phyloP scores from a whole-genome alignment of 2,113 vertebrate genomes.

The Calonectris borealis region DNA sequence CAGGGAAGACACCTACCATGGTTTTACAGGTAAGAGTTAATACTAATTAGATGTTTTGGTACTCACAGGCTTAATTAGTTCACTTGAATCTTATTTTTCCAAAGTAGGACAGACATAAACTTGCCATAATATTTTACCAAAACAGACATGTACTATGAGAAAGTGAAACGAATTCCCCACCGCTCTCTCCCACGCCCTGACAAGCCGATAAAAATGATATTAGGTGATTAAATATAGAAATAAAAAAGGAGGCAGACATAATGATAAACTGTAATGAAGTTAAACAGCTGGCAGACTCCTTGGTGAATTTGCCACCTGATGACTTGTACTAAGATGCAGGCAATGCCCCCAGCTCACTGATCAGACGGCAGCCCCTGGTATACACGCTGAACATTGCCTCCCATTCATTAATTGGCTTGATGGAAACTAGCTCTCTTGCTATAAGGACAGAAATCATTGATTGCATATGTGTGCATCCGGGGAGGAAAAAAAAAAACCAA shows the following conservation, averaged over 20 bases:
- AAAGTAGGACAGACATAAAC: conserved; percentile 51
- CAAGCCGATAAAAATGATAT: conserved; percentile 73
- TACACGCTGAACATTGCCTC: conserved; percentile 17
- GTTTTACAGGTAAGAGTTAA: conserved; percentile 61
- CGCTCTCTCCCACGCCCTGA: conserved; percentile 52
- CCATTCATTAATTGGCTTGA: conserved; percentile 55
- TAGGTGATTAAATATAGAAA: conserved; percentile 71
- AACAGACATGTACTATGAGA: conserved; percentile 24
- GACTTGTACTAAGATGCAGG: conserved; percentile 40
- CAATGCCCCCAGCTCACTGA: conserved; percentile 45
- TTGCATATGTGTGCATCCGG: not conserved
- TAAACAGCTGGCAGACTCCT: conserved; percentile 65
- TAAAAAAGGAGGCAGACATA: conserved; percentile 65
- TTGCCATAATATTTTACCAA: conserved; percentile 70
- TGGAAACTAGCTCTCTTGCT: conserved; percentile 9
- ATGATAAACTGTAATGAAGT: conserved; percentile 72
- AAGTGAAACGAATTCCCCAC: conserved; percentile 55
- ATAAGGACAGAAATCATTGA: not conserved
- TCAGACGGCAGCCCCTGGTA: conserved; percentile 29
- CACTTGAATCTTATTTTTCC: conserved; percentile 68
- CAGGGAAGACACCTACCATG: not conserved
- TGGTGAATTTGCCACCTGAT: conserved; percentile 74
- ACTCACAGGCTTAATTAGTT: conserved; percentile 69
- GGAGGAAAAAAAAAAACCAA: not conserved
- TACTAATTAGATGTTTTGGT: conserved; percentile 66